phyloP scores from a whole-genome alignment of 2,888 invertebrate species.

The Conistra vaccinii region DNA sequence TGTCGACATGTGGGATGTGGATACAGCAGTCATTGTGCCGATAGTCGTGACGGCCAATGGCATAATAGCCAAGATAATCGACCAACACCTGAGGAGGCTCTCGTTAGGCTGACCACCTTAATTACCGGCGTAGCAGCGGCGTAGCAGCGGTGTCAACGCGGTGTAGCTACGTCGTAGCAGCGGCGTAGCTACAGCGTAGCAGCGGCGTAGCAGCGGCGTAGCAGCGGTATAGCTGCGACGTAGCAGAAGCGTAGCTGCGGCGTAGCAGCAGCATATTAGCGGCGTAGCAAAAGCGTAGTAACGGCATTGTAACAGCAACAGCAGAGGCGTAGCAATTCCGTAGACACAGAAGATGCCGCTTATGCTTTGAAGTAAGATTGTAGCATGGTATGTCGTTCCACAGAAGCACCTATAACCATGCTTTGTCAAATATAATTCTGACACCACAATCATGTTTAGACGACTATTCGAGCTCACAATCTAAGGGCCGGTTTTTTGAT shows the following conservation, averaged over 20 bases:
- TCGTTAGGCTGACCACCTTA: no score
- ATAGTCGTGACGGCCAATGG: no score
- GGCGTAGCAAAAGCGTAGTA: background rate
- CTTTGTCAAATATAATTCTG: background rate
- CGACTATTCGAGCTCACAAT: background rate
- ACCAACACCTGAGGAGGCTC: no score
- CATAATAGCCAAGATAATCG: no score
- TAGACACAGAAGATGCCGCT: background rate
- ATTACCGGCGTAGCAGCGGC: background rate
- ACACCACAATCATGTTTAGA: background rate
- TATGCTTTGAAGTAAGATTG: background rate
- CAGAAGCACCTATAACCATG: background rate
- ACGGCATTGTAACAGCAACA: background rate
- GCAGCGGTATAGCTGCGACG: fast-evolving
- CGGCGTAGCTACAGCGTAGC: fast-evolving
- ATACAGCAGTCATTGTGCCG: no score
- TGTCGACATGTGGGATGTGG: no score
- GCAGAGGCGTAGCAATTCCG: background rate
- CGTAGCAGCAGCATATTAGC: background rate
- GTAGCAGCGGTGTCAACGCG: background rate
- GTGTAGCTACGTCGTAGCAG: background rate
- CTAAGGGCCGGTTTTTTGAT: no score
- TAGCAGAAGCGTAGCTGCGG: background rate
- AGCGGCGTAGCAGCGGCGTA: fast-evolving
- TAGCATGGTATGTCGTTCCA: background rate